phyloP scores from a whole-genome alignment of 2,113 vertebrate species.

The Tragelaphus buxtoni region DNA sequence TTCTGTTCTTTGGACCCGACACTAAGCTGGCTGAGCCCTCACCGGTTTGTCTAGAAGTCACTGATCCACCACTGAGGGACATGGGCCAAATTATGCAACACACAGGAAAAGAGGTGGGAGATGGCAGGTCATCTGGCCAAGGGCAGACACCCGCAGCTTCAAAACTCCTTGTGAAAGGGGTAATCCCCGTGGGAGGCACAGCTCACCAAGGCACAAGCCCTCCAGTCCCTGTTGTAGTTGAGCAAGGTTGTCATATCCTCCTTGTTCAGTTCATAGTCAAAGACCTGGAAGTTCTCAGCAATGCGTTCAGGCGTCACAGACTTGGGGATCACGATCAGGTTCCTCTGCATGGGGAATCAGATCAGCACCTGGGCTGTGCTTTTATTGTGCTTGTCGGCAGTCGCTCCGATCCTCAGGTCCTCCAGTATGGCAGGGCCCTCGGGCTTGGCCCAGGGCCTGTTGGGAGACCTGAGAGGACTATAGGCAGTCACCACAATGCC shows the following conservation, averaged over 20 bases:
- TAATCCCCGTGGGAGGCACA: constrained; percentile 51
- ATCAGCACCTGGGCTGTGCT: constrained; percentile 92
- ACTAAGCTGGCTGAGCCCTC: not conserved
- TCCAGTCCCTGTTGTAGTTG: constrained; percentile 89
- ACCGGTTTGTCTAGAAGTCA: rapidly evolving
- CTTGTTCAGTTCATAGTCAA: constrained; percentile 90
- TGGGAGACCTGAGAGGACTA: constrained; percentile 93
- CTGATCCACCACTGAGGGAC: not conserved
- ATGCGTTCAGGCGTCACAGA: constrained; percentile 89
- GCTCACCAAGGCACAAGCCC: constrained; percentile 82
- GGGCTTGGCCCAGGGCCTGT: constrained; percentile 90
- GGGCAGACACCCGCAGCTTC: not conserved
- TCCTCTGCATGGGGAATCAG: constrained; percentile 91
- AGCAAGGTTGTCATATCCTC: constrained; percentile 88
- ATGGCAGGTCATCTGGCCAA: not conserved
- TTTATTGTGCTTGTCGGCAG: constrained; percentile 88
- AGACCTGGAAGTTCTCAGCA: constrained; percentile 91
- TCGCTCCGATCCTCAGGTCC: constrained; percentile 86
- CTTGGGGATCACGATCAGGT: constrained; percentile 91
- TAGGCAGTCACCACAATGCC: constrained; percentile 91
- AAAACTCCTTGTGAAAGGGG: constrained; percentile 40
- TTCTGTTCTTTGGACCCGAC: not conserved
- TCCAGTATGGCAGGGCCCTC: constrained; percentile 88
- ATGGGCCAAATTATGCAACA: not conserved
- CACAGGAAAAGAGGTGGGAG: not conserved